Base-by-base conservation (phyloP, 2,797 vertebrate genomes). In the Anomalospiza imberbis region DNA sequence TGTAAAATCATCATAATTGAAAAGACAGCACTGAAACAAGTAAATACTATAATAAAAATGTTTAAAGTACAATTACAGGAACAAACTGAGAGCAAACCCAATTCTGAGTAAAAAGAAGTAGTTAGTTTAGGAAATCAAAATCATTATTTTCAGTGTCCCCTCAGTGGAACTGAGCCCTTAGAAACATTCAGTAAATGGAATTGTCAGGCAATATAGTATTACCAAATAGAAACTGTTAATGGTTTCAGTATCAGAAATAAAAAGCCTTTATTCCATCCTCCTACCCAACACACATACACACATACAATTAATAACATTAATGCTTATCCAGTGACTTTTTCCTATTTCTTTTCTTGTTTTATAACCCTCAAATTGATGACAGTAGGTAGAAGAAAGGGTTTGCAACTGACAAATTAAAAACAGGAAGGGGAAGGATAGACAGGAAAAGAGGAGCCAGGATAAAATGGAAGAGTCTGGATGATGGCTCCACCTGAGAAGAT, bases 91-190 rank as follows among this genome's bases (percentile, higher is more conserved):
- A 91, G 54, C 29, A 93, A 94, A 91, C 79, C 38, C 50, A 91
- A 45, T 95, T 88, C 88, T 77, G 97, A 96, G 66, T 86, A 88
- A 88, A 88, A 94, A 82, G 12, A 97, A 94, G 54, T 88, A 38
- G 42, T 71, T 91, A 76, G 73, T 79, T 81, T 84, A 70, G 51
- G 89, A 93, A 76, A 73, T 96, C 32, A 74, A 89, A 96, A 81
- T 86, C 26, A 63, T 85, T 72, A 40, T 28, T 93, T 63, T 81
- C 70, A 47, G 19, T 84, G 76, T 95, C 60, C 40, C 71, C 96
- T 88, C 76, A 58, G 58, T 24, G 82, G 71, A 93, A 92, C 83
- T 78, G 79, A 93, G 40, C 58, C 54, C 6, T 36, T 85, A 95
- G 66, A 40, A 93, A 20, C 47, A 68, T 32, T 38, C 18, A 34